These are phyloP conservation scores for Drosophila nebulosa DNA, from an alignment of 1,140 invertebrate species.

Conservation along the genomic window DNA sequence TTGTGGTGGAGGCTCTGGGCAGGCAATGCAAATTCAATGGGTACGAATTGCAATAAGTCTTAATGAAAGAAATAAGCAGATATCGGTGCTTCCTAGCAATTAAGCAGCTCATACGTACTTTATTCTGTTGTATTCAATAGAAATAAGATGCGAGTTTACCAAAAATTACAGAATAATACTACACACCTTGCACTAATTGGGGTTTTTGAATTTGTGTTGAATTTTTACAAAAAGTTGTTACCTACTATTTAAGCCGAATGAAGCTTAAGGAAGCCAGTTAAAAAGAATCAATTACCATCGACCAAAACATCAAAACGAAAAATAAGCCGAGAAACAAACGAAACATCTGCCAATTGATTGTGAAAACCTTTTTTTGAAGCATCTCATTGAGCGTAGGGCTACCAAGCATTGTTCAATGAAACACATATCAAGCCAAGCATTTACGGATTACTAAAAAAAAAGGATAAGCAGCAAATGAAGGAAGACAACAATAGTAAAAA, in stretches of 20 bases:
- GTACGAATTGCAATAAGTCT: conserved; percentile 5
- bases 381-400: background rate
- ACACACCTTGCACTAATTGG: too few relatives aligned
- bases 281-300: too few relatives aligned
- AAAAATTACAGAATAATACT: too few relatives aligned
- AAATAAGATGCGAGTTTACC: background rate
- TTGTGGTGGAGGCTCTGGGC: background rate
- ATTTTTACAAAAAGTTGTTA: too few relatives aligned
- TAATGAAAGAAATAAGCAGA: background rate
- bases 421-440: conserved; percentile 39
- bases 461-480: conserved; percentile 36
- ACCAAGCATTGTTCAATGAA: conserved; percentile 23
- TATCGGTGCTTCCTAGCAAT: background rate
- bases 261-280: too few relatives aligned
- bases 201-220: too few relatives aligned
- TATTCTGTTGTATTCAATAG: background rate
- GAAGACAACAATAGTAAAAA: conserved; percentile 42
- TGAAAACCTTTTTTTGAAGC: background rate
- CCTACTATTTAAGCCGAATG: too few relatives aligned
- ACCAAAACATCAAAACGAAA: too few relatives aligned
- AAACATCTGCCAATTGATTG: background rate
- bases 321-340: background rate
- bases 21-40: background rate
- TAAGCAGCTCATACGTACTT: conserved; percentile 1
- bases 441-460: conserved; percentile 26